Conservation (phyloP, 2,888 invertebrate genomes). For the Volucella inflata region DNA sequence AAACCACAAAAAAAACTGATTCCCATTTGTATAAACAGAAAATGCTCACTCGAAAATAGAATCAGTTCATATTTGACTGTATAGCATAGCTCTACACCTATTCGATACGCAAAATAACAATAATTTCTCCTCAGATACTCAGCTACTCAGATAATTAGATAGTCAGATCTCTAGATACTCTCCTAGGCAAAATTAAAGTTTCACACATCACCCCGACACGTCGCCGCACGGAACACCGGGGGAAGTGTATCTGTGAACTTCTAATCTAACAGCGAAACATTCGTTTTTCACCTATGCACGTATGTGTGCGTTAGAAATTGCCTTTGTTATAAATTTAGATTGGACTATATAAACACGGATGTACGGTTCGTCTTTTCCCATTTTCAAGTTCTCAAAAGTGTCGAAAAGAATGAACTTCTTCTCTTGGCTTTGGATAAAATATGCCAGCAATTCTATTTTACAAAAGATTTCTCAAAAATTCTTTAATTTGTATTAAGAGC, state of each 20-base stretch:
- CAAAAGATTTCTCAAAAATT: not conserved
- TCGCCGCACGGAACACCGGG: too few species aligned
- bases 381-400: constrained; percentile 48
- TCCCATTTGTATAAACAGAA: constrained; percentile 54
- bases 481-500: not conserved
- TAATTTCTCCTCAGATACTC: constrained; percentile 20
- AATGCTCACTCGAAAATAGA: constrained; percentile 57
- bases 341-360: constrained; percentile 72
- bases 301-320: constrained; percentile 77
- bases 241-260: constrained; percentile 79
- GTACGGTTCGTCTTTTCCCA: constrained; percentile 48
- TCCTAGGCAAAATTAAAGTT: constrained; percentile 38
- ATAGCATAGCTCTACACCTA: constrained; percentile 27
- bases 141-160: too few species aligned
- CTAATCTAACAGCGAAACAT: constrained; percentile 79
- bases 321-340: constrained; percentile 82
- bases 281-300: constrained; percentile 1
- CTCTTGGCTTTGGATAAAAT: not conserved
- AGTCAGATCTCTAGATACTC: constrained; percentile 1
- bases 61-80: constrained; percentile 33
- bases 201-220: not conserved
- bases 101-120: constrained; percentile 43
- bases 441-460: constrained; percentile 5
- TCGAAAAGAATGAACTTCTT: constrained; percentile 43
- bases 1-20: not conserved